Base-by-base conservation (phyloP, 92 coral and sea anemone species). In the Epizoanthus scotinus region DNA sequence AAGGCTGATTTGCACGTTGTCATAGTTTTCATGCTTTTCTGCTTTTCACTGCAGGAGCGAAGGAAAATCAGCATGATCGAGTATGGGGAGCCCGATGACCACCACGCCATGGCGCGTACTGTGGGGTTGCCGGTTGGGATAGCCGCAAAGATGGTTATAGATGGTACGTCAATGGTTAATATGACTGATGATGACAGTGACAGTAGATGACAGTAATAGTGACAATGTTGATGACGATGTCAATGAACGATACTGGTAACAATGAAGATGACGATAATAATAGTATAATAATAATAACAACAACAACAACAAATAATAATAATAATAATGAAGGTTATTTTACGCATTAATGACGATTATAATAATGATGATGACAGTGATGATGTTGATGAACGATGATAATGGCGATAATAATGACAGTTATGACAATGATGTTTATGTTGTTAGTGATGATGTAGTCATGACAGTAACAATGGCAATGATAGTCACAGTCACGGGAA, bases 71-170 rank as follows among this genome's bases (percentile, higher is more conserved):
- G 89, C 21, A 73, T 92, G 87, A 95, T 91, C 29, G 79, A 90
- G 22, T 90, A 95, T 36, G 98, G 98, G 34, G 92, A 95, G 47
- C 87, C 98, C 6, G 56, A 83, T 17, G 87, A 86, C 20, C 83
- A 88, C 87, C 87, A 93, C 0, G 98, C 98, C 57, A 95, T 95
- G 98, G 88, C 98, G 4, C 89, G 93, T 21, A 85, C 93, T 8
- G 98, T 95, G 60, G 98, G 98, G 7, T 63, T 91, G 0, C 98
- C 98, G 25, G 88, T 91, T 60, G 98, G 91, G 38, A 95, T 95
- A 34, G 94, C 95, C n/a, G 89, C 98, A 25, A 95, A 95, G 75
- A 85, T 90, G 91, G 84, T 95, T 17, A 71, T 95, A 73, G 97
- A 93, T 9, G 98, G 98, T 95, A 61, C 73, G 94, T 79, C 3